Percentiles rank a stretch among this genome's conserved stretches.
These are phyloP conservation scores for Silurus glanis DNA, from an alignment of 2,113 vertebrate species.

Conservation along the genomic window DNA sequence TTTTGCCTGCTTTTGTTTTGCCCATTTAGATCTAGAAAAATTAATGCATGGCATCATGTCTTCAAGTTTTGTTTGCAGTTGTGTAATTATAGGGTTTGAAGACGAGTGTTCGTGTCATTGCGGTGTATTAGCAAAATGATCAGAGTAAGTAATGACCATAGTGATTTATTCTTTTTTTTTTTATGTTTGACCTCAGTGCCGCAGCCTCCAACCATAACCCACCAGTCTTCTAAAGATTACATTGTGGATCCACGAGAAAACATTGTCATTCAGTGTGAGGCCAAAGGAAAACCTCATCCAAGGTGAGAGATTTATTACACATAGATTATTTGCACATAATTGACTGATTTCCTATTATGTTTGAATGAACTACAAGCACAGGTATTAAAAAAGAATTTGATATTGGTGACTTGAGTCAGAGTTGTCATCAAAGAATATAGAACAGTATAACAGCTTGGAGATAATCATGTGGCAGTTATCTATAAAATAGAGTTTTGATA, in stretches of 20 bases:
- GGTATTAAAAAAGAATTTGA: background rate
- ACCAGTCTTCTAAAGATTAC: slow-evolving; percentile 96
- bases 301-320: slow-evolving; percentile 74
- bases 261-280: slow-evolving; percentile 92
- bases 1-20: slow-evolving; percentile 21
- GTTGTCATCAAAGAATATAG: background rate
- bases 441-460: no score
- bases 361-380: background rate
- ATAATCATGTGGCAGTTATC: background rate
- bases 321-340: background rate
- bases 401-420: background rate
- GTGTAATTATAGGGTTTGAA: background rate
- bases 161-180: slow-evolving; percentile 36
- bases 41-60: slow-evolving; percentile 2
- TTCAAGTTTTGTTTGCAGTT: slow-evolving; percentile 9
- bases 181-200: slow-evolving; percentile 77
- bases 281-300: slow-evolving; percentile 93
- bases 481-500: background rate
- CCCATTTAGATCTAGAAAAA: slow-evolving; percentile 9
- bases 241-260: slow-evolving; percentile 95
- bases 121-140: background rate
- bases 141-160: background rate
- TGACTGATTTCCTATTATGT: background rate
- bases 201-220: slow-evolving; percentile 93
- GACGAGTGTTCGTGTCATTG: background rate